Evolutionary conservation across 1,140 invertebrate genomes (phyloP).

Genomic region (Belonocnema kinseyi): DNA sequence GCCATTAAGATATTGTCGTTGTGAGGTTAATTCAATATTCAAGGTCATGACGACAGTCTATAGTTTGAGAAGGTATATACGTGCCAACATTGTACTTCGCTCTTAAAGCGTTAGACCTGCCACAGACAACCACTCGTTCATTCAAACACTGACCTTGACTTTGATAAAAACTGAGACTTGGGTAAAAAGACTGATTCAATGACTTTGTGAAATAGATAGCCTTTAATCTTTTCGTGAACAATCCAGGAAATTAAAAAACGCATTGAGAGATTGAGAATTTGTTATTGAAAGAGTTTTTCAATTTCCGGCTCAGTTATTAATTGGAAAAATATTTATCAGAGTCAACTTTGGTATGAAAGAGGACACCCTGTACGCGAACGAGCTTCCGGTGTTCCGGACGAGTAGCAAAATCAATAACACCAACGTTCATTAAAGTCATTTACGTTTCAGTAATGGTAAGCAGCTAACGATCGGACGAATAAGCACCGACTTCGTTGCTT

Average conservation of each 20-base stretch:
- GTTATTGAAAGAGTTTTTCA: neutral
- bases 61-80: neutral
- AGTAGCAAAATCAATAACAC: constrained; percentile 55
- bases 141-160: neutral
- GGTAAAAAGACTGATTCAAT: no score
- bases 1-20: neutral
- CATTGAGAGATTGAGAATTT: neutral
- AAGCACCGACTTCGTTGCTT: constrained; percentile 15
- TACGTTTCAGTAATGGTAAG: constrained; percentile 44
- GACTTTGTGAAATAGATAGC: no score
- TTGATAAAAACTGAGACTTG: neutral
- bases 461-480: constrained; percentile 33
- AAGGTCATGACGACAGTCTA: constrained; percentile 10
- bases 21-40: constrained; percentile 23
- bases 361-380: constrained; percentile 41
- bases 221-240: neutral
- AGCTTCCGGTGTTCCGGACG: constrained; percentile 35
- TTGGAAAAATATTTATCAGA: neutral
- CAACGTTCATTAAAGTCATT: constrained; percentile 54
- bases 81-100: neutral
- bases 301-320: neutral
- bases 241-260: no score
- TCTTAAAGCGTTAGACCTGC: neutral
- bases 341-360: constrained; percentile 35
- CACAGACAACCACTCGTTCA: neutral